Conservation (phyloP, 2,888 invertebrate species). For the Labia minor region DNA sequence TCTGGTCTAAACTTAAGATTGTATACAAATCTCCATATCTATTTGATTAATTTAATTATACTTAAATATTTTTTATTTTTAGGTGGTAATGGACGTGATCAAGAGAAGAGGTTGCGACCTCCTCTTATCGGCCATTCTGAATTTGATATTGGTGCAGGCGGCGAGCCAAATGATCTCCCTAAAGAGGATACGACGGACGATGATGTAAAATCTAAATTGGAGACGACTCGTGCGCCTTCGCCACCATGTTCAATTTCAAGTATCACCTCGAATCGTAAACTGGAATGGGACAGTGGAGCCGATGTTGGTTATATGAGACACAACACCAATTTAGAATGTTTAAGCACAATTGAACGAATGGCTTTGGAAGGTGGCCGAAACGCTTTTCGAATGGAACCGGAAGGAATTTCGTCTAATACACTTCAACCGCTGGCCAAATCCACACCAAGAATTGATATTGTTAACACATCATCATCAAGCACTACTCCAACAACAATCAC, state of each 20-base stretch:
- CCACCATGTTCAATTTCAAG: constrained; percentile 60
- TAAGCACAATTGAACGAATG: constrained; percentile 53
- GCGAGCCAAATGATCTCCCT: background rate
- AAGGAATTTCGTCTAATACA: constrained; percentile 33
- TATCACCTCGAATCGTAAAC: constrained; percentile 56
- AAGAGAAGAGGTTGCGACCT: background rate
- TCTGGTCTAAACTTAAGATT: no score
- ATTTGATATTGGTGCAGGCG: background rate
- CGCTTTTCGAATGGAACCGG: constrained; percentile 38
- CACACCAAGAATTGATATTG: constrained; percentile 27
- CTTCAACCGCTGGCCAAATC: constrained; percentile 21
- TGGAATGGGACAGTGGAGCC: constrained; percentile 82
- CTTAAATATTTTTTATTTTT: no score
- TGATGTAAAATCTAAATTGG: background rate
- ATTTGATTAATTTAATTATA: no score
- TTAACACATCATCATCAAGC: background rate
- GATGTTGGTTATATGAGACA: constrained; percentile 60
- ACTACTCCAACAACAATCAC: background rate
- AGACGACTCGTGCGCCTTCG: constrained; percentile 25
- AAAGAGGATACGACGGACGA: background rate
- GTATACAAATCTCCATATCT: no score
- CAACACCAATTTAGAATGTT: constrained; percentile 33
- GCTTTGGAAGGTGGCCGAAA: constrained; percentile 42
- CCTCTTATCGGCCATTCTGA: background rate
- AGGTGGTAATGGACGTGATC: no score